phyloP scores from a whole-genome alignment of 2,113 vertebrate genomes.

The Sprattus sprattus region DNA sequence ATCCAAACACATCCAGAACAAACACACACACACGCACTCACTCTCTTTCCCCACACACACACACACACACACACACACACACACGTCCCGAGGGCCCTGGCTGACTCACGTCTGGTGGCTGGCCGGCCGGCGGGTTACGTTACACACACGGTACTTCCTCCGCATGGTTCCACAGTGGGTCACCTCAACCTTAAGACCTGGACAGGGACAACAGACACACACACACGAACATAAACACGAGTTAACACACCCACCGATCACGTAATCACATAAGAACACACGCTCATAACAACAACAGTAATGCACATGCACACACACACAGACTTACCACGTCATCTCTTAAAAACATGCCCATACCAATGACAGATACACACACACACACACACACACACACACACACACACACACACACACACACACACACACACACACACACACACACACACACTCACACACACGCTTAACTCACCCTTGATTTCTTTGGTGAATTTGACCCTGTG shows the following conservation, averaged over 20 bases:
- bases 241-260: background rate
- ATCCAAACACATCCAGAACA: background rate
- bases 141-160: conserved; percentile 97
- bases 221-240: conserved; percentile 18
- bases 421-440: background rate
- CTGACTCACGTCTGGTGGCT: conserved; percentile 97
- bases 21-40: background rate
- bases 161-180: conserved; percentile 99
- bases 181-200: conserved; percentile 99
- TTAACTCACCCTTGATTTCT: conserved; percentile 95
- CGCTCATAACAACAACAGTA: too few relatives aligned
- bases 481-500: conserved; percentile 99
- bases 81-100: background rate
- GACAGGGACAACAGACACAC: conserved; percentile 12
- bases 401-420: background rate
- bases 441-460: background rate
- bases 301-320: background rate
- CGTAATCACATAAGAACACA: background rate
- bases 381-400: conserved; percentile 5
- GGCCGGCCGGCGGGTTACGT: conserved; percentile 93
- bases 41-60: background rate
- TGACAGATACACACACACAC: background rate
- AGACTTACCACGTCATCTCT: background rate
- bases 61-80: background rate
- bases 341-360: too few relatives aligned